Evolutionary conservation across 2,888 invertebrate genomes (phyloP).

Genomic region (Andrena praecox): DNA sequence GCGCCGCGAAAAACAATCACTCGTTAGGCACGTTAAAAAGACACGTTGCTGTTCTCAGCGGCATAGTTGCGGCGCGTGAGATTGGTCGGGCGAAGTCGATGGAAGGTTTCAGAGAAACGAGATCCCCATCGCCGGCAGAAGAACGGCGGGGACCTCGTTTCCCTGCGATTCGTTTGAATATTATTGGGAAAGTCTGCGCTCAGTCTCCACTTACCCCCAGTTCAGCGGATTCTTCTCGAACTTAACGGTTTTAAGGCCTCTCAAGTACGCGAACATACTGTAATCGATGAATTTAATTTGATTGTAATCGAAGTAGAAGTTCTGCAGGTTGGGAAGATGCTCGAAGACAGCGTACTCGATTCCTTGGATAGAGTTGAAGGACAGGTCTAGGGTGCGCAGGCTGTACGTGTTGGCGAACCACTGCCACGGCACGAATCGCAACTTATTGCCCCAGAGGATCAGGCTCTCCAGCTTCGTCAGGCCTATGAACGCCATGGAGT

Average conservation of each 20-base stretch:
- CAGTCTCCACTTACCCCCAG: conserved; percentile 77
- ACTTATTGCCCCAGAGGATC: conserved; percentile 77
- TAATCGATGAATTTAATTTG: conserved; percentile 70
- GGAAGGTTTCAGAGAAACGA: conserved; percentile 14
- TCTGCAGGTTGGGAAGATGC: conserved; percentile 70
- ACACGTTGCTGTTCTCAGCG: neutral
- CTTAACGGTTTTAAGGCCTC: conserved; percentile 72
- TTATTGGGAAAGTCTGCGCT: conserved; percentile 24
- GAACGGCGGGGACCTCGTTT: neutral
- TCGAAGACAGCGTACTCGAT: conserved; percentile 72
- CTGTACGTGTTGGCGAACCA: conserved; percentile 74
- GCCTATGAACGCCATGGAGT: conserved; percentile 71
- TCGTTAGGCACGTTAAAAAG: neutral
- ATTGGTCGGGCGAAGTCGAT: neutral
- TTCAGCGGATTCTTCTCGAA: conserved; percentile 78
- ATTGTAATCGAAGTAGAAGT: conserved; percentile 79
- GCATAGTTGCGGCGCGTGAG: neutral
- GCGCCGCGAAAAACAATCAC: conserved; percentile 10
- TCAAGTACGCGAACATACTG: conserved; percentile 71
- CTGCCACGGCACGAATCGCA: conserved; percentile 63
- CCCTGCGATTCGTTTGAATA: conserved; percentile 38
- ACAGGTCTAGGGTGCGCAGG: conserved; percentile 76
- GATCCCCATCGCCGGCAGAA: neutral
- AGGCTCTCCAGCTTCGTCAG: conserved; percentile 72
- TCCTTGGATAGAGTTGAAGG: conserved; percentile 75